Conservation (phyloP, 2,113 vertebrate species). For the Pluvialis apricaria region DNA sequence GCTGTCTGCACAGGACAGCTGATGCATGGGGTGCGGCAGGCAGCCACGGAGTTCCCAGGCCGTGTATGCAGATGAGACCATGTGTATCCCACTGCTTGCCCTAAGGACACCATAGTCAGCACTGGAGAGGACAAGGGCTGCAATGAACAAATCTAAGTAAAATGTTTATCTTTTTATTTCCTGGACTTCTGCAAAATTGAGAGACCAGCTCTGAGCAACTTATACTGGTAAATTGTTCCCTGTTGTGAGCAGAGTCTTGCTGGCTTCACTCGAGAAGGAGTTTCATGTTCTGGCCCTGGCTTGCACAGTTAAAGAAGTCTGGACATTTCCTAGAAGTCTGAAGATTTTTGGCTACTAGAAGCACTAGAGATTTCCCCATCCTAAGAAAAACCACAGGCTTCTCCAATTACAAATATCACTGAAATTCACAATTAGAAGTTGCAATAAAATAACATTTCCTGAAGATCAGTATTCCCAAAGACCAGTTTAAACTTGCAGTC, state of each 20-base stretch:
- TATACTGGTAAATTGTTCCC: neutral
- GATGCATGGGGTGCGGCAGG: neutral
- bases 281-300: neutral
- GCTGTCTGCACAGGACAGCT: neutral
- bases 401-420: slow-evolving; percentile 43
- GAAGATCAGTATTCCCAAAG: neutral
- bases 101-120: neutral
- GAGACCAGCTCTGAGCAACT: neutral
- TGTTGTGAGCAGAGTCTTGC: neutral
- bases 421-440: slow-evolving; percentile 33
- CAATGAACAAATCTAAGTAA: neutral
- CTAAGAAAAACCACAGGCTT: slow-evolving; percentile 42
- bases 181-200: neutral
- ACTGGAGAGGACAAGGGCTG: neutral
- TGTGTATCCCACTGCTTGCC: rapidly evolving
- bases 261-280: neutral
- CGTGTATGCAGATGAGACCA: neutral
- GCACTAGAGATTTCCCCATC: slow-evolving; percentile 9
- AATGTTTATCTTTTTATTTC: neutral
- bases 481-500: slow-evolving; percentile 2
- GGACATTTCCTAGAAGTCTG: slow-evolving; percentile 43
- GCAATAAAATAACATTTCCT: slow-evolving; percentile 30
- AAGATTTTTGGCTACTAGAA: slow-evolving; percentile 47
- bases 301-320: neutral
- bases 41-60: neutral